Conservation (phyloP, 1,140 invertebrate species). For the Linepithema humile region DNA sequence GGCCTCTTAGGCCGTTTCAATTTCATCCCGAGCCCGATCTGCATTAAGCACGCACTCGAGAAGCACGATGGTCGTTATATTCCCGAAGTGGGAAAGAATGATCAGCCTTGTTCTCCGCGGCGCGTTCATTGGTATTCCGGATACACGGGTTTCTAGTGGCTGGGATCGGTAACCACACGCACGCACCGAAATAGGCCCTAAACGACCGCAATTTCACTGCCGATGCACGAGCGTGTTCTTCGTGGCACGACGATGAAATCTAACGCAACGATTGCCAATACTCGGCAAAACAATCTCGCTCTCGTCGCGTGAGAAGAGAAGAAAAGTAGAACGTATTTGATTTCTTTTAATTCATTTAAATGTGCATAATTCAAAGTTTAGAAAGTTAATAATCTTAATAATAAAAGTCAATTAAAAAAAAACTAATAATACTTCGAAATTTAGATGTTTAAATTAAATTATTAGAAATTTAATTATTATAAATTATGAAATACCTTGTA, state of each 20-base stretch:
- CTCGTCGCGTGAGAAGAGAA: background rate
- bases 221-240: conserved; percentile 16
- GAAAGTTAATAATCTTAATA: background rate
- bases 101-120: conserved; percentile 66
- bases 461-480: too few relatives aligned
- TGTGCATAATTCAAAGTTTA: background rate
- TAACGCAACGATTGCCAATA: background rate
- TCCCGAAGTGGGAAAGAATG: conserved; percentile 62
- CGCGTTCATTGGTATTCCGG: conserved; percentile 68
- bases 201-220: conserved; percentile 65
- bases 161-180: background rate
- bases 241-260: background rate
- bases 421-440: too few relatives aligned
- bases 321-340: background rate
- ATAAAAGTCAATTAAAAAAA: too few relatives aligned
- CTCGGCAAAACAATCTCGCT: background rate
- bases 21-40: conserved; percentile 51
- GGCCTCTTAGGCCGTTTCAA: conserved; percentile 38
- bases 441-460: background rate
- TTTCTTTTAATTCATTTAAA: background rate
- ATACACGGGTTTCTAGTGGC: conserved; percentile 57
- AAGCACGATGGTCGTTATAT: conserved; percentile 48
- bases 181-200: conserved; percentile 35
- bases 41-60: conserved; percentile 49
- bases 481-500: too few relatives aligned